Percentiles rank a stretch among this genome's conserved stretches.
phyloP scores from a whole-genome alignment of 2,113 vertebrate species.

The Morone chrysops region DNA sequence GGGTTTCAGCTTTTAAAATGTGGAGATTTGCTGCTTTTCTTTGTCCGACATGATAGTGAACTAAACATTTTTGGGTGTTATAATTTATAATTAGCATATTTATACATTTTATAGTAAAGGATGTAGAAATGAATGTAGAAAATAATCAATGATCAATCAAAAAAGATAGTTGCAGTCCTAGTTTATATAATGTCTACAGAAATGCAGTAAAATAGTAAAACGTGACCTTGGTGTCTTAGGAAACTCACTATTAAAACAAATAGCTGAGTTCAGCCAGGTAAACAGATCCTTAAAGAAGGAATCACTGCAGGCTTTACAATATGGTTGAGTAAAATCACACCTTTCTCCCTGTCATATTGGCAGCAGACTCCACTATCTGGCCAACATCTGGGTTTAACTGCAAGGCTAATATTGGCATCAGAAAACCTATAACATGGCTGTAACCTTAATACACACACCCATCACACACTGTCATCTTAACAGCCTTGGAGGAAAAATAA shows the following conservation, averaged over 20 bases:
- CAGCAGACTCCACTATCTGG: neutral
- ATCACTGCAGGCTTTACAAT: neutral
- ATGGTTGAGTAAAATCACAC: neutral
- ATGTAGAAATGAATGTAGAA: neutral
- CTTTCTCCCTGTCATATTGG: neutral
- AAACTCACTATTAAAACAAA: neutral
- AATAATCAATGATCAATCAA: neutral
- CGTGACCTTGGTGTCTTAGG: neutral
- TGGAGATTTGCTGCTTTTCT: neutral
- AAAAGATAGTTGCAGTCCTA: neutral
- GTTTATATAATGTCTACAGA: neutral
- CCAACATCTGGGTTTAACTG: conserved; percentile 14
- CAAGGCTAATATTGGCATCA: neutral
- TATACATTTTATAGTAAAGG: neutral
- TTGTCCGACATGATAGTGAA: too few species aligned
- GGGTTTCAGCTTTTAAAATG: too few species aligned
- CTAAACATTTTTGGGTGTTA: neutral
- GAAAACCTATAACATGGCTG: neutral
- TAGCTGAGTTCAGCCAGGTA: neutral
- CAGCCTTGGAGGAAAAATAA: neutral
- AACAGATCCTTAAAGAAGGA: neutral
- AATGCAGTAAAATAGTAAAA: neutral
- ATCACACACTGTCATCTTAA: conserved; percentile 24
- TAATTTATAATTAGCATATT: neutral
- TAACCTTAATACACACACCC: conserved; percentile 11